Evolutionary conservation across 37 sponge, comb jelly and placozoan genomes (phyloP).

Genomic region (Tethya wilhelma): DNA sequence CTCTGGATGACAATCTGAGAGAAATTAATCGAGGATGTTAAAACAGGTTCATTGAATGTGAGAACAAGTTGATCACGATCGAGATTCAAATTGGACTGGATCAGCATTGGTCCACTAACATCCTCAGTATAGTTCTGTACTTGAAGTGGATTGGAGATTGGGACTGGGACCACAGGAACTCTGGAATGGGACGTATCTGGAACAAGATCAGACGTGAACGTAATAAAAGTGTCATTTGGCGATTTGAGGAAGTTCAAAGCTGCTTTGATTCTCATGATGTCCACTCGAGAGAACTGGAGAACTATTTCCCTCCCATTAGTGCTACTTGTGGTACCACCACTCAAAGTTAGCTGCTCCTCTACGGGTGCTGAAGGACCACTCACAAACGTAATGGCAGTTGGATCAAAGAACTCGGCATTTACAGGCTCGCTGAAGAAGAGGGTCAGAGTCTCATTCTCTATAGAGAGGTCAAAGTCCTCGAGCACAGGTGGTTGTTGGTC

Average conservation of each 20-base stretch:
- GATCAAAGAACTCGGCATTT: slow-evolving; percentile 49
- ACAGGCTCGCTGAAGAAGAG: slow-evolving; percentile 91
- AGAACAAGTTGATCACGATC: slow-evolving; percentile 69
- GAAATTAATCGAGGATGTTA: slow-evolving; percentile 58
- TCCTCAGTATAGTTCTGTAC: slow-evolving; percentile 67
- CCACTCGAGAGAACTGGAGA: slow-evolving; percentile 46
- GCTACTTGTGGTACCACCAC: slow-evolving; percentile 64
- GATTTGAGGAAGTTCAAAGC: slow-evolving; percentile 60
- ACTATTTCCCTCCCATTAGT: slow-evolving; percentile 59
- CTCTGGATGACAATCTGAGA: slow-evolving; percentile 49
- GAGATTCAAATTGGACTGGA: slow-evolving; percentile 59
- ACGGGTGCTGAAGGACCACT: slow-evolving; percentile 5
- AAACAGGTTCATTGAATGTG: slow-evolving; percentile 87
- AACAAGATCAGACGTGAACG: slow-evolving; percentile 68
- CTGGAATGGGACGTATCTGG: slow-evolving; percentile 72
- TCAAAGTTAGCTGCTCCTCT: slow-evolving; percentile 40
- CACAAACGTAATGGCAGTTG: slow-evolving; percentile 59
- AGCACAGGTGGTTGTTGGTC: slow-evolving; percentile 69
- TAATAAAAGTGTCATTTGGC: slow-evolving; percentile 71
- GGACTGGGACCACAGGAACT: slow-evolving; percentile 45
- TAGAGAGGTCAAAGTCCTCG: slow-evolving; percentile 82
- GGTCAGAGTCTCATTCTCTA: slow-evolving; percentile 69
- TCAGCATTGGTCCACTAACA: slow-evolving; percentile 56
- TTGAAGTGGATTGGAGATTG: slow-evolving; percentile 38
- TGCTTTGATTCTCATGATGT: slow-evolving; percentile 67